Conservation (phyloP, 2,797 vertebrate genomes). For the Cyprinella venusta region DNA sequence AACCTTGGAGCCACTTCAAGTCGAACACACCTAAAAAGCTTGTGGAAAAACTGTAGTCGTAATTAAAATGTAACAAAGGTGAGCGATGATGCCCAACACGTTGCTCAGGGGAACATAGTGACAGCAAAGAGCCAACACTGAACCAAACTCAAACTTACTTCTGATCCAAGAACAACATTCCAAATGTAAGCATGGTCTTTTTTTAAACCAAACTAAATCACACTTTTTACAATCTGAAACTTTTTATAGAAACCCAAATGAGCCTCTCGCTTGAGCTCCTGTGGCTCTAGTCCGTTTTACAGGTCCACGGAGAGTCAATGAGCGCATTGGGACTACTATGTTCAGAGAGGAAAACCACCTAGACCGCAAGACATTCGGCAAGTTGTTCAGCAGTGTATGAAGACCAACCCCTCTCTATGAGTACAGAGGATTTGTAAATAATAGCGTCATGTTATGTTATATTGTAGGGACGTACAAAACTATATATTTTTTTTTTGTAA, state of each 20-base stretch:
- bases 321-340: slow-evolving; percentile 6
- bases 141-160: slow-evolving; percentile 61
- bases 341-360: slow-evolving; percentile 31
- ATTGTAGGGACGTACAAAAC: background rate
- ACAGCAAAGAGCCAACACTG: slow-evolving; percentile 57
- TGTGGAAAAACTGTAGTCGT: background rate
- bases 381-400: slow-evolving; percentile 8
- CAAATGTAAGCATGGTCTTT: slow-evolving; percentile 63
- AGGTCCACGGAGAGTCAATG: slow-evolving; percentile 38
- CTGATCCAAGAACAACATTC: slow-evolving; percentile 71
- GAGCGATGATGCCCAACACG: slow-evolving; percentile 77
- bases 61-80: slow-evolving; percentile 62
- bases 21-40: background rate
- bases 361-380: slow-evolving; percentile 27
- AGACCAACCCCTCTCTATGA: slow-evolving; percentile 7
- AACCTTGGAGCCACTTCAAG: slow-evolving; percentile 36
- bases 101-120: slow-evolving; percentile 68
- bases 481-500: background rate
- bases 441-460: background rate
- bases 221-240: slow-evolving; percentile 59
- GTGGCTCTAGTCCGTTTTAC: slow-evolving; percentile 48
- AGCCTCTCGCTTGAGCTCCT: slow-evolving; percentile 46
- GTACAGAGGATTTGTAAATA: slow-evolving; percentile 1
- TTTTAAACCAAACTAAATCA: slow-evolving; percentile 63
- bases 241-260: slow-evolving; percentile 63